Conservation (phyloP, 1,140 invertebrate genomes). For the Vollenhovia emeryi region DNA sequence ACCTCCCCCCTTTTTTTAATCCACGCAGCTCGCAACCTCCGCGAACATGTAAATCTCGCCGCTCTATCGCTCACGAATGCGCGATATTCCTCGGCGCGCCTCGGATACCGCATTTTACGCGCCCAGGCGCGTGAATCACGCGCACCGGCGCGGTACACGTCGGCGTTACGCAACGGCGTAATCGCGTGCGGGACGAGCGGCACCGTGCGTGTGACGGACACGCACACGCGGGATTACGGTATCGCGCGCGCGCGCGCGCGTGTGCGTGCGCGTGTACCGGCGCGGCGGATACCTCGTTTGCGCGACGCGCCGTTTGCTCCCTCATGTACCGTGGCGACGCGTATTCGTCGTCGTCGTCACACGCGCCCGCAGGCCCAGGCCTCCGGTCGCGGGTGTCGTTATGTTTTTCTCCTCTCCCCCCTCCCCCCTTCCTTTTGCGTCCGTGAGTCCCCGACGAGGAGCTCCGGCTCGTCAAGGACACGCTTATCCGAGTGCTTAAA, state of each 20-base stretch:
- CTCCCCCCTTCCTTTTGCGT: conserved; percentile 49
- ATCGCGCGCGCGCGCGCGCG: neutral
- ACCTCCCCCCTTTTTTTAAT: too few relatives aligned
- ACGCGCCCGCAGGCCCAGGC: neutral
- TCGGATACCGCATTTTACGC: neutral
- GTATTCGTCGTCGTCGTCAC: neutral
- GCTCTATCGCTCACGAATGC: too few relatives aligned
- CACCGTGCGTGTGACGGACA: neutral
- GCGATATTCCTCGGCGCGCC: neutral
- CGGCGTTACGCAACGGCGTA: conserved; percentile 61
- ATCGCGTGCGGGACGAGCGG: neutral
- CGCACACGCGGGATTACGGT: neutral
- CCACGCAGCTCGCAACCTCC: neutral
- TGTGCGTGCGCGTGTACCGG: neutral
- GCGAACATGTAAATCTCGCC: neutral
- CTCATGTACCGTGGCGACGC: conserved; percentile 8
- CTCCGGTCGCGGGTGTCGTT: conserved; percentile 6
- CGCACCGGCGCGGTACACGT: neutral
- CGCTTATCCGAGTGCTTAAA: conserved; percentile 50
- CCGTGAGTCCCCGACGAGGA: conserved; percentile 58
- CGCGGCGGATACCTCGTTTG: neutral
- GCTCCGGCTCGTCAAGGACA: conserved; percentile 59
- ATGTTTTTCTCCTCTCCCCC: too few relatives aligned
- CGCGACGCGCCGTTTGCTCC: conserved; percentile 17
- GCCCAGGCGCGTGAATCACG: conserved; percentile 63